Base-by-base conservation (phyloP, 2,888 invertebrate species). In the Scotopteryx bipunctaria region DNA sequence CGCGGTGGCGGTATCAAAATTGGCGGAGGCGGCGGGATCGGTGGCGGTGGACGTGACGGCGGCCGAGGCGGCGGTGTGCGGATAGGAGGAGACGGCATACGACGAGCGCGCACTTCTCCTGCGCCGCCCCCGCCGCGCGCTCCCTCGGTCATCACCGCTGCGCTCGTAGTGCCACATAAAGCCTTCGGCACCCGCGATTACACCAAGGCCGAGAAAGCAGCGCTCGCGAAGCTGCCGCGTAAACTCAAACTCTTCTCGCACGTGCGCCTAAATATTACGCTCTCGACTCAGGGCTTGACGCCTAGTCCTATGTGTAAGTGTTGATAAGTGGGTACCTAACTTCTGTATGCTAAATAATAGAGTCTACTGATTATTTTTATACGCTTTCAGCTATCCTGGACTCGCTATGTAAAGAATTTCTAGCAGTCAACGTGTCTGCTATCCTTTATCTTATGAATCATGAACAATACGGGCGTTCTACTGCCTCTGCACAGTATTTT, bases 401-500 rank as follows among this genome's bases (percentile, higher is more conserved):
- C 82, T 96, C 96, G 53, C 91, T 97, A 64, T 97, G 97, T 91
- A 94, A 96, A 84, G 95, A 96, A 86, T 97, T 97, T 89, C 93
- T 97, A 59, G 94, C 95, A 67, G 94, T 94, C 70, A 97, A 97
- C 91, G 97, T 97, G 59, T 96, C 97, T 64, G 96, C 97, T 73
- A 97, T 98, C 76, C 92, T 98, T 68, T 98, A 97, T 88, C 93
- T 98, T 91, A 98, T 97, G 95, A 98, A 98, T 91, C 96, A 97
- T 87, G 97, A 98, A 91, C 95, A 95, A 86, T 98, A 97, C 77
- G 97, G 97, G 36, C 93, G 97, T 59, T 97, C 97, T 84, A 97
- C 97, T 54, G 97, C 97, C 65, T 97, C 97, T 61, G 97, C 97
- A 52, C 97, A 98, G 84, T 98, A 98, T 89, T 97, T 98, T 84